Evolutionary conservation across 2,797 vertebrate species (phyloP).

Genomic region (Spea hammondii): DNA sequence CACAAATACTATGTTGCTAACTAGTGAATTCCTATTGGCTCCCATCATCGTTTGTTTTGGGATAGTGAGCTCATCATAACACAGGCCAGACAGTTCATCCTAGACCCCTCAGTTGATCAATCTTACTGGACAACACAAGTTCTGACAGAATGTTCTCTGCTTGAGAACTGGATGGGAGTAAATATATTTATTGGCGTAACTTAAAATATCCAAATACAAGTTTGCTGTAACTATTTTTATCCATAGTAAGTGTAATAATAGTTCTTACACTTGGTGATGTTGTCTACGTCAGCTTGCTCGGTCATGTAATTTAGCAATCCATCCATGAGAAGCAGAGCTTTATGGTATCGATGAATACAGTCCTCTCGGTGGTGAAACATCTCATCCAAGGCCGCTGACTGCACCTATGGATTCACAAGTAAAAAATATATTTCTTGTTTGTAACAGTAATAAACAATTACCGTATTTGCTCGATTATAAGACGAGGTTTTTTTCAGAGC

Average conservation of each 20-base stretch:
- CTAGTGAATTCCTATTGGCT: too few species aligned
- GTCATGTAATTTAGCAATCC: conserved; percentile 85
- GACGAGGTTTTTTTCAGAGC: too few species aligned
- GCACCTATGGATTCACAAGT: conserved; percentile 72
- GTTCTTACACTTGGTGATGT: conserved; percentile 84
- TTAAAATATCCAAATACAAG: too few species aligned
- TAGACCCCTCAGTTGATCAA: neutral
- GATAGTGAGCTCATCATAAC: neutral
- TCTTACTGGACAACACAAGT: neutral
- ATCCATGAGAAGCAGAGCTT: conserved; percentile 91
- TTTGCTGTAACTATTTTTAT: too few species aligned
- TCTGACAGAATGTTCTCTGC: neutral
- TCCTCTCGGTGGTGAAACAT: conserved; percentile 89
- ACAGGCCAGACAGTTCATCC: neutral
- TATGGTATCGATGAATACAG: conserved; percentile 87
- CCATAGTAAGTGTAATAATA: neutral
- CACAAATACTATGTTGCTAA: too few species aligned
- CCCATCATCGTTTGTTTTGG: neutral
- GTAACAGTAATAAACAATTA: neutral
- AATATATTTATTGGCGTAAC: too few species aligned
- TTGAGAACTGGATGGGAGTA: too few species aligned
- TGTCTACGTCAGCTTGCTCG: conserved; percentile 82
- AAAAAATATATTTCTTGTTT: neutral
- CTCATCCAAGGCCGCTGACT: conserved; percentile 91
- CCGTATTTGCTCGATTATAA: too few species aligned